Percentiles rank a stretch among this genome's conserved stretches.
Conservation (phyloP, 1,140 invertebrate genomes). For the Lamellibrachia luymesi region DNA sequence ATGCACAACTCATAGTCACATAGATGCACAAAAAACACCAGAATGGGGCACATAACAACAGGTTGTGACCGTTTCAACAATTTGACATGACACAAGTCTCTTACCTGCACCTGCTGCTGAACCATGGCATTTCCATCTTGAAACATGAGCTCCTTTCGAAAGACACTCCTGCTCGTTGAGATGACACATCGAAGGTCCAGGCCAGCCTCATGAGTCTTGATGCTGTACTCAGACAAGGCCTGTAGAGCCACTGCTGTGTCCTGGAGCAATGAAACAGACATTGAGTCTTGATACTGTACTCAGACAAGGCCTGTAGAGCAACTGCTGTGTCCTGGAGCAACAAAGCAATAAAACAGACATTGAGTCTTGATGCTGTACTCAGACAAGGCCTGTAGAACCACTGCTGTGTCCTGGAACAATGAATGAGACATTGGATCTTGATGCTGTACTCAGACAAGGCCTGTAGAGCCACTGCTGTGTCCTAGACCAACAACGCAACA, state of each 20-base stretch:
- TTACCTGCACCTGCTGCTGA: slow-evolving; percentile 3
- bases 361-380: no score
- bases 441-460: no score
- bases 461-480: no score
- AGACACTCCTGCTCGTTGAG: not conserved
- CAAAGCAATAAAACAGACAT: no score
- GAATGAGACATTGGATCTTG: no score
- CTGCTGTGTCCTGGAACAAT: no score
- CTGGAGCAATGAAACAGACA: slow-evolving; percentile 45
- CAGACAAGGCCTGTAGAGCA: no score
- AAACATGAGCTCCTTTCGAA: not conserved
- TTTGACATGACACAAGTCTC: not conserved
- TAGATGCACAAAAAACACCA: not conserved
- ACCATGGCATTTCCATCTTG: not conserved
- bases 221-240: slow-evolving; percentile 68
- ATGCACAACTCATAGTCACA: no score
- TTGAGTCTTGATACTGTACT: not conserved
- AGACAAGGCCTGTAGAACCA: no score
- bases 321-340: no score
- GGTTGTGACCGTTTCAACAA: not conserved
- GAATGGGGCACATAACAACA: not conserved
- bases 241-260: slow-evolving; percentile 74
- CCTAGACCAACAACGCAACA: no score
- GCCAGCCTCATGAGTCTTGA: not conserved
- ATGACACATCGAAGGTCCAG: not conserved